These are phyloP conservation scores for Gasteruption jaculator DNA, from an alignment of 2,888 invertebrate species.

Conservation along the genomic window DNA sequence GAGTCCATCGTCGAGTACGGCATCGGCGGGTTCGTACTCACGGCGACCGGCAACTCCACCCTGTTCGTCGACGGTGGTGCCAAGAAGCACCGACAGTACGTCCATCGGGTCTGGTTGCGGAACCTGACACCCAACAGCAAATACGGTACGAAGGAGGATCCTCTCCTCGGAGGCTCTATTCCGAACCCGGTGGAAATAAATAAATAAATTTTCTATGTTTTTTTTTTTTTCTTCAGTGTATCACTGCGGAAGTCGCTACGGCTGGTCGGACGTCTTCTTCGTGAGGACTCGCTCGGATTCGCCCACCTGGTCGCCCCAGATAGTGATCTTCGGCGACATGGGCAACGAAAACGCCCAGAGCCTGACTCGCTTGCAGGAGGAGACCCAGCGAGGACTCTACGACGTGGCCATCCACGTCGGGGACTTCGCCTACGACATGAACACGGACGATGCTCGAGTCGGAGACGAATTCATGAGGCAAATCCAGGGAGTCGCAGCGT, in stretches of 20 bases:
- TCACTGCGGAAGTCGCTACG: slow-evolving; percentile 72
- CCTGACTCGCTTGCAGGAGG: slow-evolving; percentile 76
- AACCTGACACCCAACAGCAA: slow-evolving; percentile 60
- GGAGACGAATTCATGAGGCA: slow-evolving; percentile 94
- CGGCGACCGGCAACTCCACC: slow-evolving; percentile 57
- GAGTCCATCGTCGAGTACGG: slow-evolving; percentile 74
- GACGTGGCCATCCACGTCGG: slow-evolving; percentile 89
- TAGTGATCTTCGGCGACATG: slow-evolving; percentile 92
- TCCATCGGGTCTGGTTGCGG: slow-evolving; percentile 68
- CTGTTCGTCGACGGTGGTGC: slow-evolving; percentile 74
- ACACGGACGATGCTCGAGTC: slow-evolving; percentile 71
- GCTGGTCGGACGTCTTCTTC: slow-evolving; percentile 78
- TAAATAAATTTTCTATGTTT: slow-evolving; percentile 1
- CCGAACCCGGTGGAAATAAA: too few species aligned
- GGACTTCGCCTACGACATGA: slow-evolving; percentile 94
- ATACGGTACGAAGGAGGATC: slow-evolving; percentile 56
- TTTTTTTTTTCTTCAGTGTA: slow-evolving; percentile 57
- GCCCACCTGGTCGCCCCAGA: slow-evolving; percentile 70
- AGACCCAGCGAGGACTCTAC: slow-evolving; percentile 73
- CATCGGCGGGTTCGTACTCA: slow-evolving; percentile 56
- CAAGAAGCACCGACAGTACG: slow-evolving; percentile 63
- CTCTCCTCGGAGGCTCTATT: neutral
- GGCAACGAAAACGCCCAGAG: slow-evolving; percentile 90
- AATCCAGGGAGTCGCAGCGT: slow-evolving; percentile 83
- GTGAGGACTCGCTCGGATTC: slow-evolving; percentile 70